Percentiles rank a stretch among this genome's conserved stretches.
Conservation (phyloP, 2,113 vertebrate genomes). For the Nicator chloris region DNA sequence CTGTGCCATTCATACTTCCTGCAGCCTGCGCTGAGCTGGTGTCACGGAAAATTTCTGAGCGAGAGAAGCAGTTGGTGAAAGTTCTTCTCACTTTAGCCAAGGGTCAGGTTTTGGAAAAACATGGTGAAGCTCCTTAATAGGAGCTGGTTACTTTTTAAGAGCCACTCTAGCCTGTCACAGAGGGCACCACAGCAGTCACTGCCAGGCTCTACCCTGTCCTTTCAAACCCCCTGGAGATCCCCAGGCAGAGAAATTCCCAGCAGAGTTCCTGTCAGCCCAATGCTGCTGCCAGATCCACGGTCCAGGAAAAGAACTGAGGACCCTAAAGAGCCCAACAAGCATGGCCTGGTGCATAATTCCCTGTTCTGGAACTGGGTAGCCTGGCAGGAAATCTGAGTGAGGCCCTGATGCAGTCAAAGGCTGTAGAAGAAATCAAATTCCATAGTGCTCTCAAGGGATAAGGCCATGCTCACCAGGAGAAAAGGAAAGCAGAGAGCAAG, state of each 20-base stretch:
- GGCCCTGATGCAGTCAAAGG: neutral
- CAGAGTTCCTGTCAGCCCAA: neutral
- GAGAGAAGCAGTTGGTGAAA: neutral
- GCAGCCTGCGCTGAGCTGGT: accelerated
- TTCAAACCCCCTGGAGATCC: neutral
- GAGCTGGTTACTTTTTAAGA: neutral
- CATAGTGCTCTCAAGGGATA: neutral
- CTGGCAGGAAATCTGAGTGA: neutral
- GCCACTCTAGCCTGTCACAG: neutral
- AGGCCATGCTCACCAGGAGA: neutral
- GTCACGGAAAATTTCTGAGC: neutral
- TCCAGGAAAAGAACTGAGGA: neutral
- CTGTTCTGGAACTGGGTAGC: neutral
- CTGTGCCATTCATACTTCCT: neutral
- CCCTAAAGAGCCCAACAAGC: neutral
- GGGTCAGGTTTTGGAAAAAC: neutral
- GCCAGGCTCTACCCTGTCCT: neutral
- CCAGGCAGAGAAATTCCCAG: neutral
- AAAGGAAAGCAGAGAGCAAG: neutral
- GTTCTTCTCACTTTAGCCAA: neutral
- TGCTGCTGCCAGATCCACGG: accelerated
- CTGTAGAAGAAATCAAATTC: neutral
- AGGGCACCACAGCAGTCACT: neutral
- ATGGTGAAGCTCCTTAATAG: neutral
- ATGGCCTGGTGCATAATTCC: neutral